phyloP scores from a whole-genome alignment of 2,888 invertebrate species.

The Amblyjoppa proteus region DNA sequence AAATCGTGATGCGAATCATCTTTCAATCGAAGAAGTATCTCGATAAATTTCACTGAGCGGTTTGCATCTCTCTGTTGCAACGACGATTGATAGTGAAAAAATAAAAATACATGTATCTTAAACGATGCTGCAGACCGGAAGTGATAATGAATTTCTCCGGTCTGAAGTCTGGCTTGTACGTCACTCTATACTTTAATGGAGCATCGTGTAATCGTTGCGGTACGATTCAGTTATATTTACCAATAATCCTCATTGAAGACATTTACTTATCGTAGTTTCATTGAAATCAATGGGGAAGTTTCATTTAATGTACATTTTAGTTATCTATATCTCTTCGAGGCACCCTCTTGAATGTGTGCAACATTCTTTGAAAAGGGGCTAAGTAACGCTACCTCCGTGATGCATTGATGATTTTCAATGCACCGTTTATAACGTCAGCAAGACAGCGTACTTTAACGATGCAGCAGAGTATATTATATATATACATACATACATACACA shows the following conservation, averaged over 20 bases:
- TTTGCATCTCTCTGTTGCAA: too few relatives aligned
- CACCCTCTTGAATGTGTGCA: too few relatives aligned
- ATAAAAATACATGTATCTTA: too few relatives aligned
- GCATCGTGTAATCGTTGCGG: background rate
- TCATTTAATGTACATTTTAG: background rate
- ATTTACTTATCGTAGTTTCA: background rate
- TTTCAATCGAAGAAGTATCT: too few relatives aligned
- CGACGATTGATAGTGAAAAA: too few relatives aligned
- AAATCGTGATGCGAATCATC: background rate
- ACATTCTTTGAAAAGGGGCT: too few relatives aligned
- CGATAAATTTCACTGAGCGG: too few relatives aligned
- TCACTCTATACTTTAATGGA: background rate
- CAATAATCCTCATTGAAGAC: background rate
- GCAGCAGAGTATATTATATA: background rate
- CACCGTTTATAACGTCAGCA: background rate
- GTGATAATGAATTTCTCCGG: too few relatives aligned
- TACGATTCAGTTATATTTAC: background rate
- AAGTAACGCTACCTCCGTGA: background rate
- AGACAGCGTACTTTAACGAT: background rate
- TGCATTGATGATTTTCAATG: background rate
- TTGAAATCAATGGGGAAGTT: background rate
- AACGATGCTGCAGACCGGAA: too few relatives aligned
- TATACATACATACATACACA: background rate
- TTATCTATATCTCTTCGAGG: too few relatives aligned
- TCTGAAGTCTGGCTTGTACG: too few relatives aligned